Percentiles rank a stretch among this genome's conserved stretches.
phyloP scores from a whole-genome alignment of 2,113 vertebrate species.

The Piprites chloris region DNA sequence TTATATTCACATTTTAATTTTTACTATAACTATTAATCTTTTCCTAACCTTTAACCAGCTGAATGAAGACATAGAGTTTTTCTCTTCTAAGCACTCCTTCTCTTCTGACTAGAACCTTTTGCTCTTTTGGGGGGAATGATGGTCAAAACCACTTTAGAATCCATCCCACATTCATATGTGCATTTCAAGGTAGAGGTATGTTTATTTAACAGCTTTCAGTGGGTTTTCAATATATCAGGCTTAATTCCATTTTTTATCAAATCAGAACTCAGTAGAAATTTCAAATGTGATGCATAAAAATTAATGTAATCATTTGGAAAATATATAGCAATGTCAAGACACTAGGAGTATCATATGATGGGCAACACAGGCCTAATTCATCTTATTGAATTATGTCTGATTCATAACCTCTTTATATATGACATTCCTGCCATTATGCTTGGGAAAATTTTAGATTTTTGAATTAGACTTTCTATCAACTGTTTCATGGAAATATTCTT shows the following conservation, averaged over 20 bases:
- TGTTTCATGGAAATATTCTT: neutral
- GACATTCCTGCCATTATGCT: neutral
- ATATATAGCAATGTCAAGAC: neutral
- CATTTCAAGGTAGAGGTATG: neutral
- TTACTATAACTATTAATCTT: constrained; percentile 34
- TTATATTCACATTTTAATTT: constrained; percentile 51
- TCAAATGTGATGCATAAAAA: neutral
- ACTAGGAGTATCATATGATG: neutral
- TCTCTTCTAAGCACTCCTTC: neutral
- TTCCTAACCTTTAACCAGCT: neutral
- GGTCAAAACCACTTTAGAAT: neutral
- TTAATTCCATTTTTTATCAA: neutral
- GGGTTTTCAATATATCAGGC: neutral
- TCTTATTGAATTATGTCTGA: neutral
- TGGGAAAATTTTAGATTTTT: neutral
- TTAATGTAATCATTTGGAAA: neutral
- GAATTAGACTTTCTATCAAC: neutral
- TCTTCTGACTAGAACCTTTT: neutral
- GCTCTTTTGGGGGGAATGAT: neutral
- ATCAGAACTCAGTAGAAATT: neutral
- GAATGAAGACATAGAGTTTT: neutral
- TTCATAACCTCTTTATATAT: neutral
- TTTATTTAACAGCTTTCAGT: neutral
- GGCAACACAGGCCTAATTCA: neutral
- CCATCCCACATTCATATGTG: fast-evolving